Conservation (phyloP, 2,797 vertebrate species). For the Enteromius thamalakanensis region DNA sequence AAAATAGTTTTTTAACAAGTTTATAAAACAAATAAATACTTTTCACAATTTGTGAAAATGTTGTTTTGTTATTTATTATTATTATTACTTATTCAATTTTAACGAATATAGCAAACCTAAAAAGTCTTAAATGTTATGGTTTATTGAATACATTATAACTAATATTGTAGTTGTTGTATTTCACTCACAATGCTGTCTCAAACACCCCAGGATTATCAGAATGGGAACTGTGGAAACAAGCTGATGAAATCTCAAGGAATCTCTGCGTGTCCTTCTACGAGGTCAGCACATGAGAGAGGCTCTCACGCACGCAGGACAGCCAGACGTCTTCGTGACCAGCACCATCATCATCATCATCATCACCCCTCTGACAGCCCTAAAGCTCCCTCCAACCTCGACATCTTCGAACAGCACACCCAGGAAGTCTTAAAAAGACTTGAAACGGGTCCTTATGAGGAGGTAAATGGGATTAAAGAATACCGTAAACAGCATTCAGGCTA, state of each 20-base stretch:
- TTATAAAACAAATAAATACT: background rate
- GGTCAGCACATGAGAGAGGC: slow-evolving; percentile 83
- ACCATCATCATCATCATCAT: slow-evolving; percentile 28
- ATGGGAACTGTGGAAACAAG: slow-evolving; percentile 77
- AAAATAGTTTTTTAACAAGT: background rate
- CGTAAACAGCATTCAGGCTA: background rate
- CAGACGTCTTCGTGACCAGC: slow-evolving; percentile 87
- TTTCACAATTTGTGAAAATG: background rate
- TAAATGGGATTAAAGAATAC: slow-evolving; percentile 63
- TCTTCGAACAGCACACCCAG: slow-evolving; percentile 92
- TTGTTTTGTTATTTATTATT: too few species aligned
- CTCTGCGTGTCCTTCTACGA: slow-evolving; percentile 81
- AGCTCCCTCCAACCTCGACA: slow-evolving; percentile 90
- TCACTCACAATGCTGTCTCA: background rate
- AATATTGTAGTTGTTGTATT: background rate
- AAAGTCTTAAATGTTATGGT: background rate
- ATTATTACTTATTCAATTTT: background rate
- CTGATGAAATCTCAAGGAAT: slow-evolving; percentile 95
- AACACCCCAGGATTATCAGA: slow-evolving; percentile 82
- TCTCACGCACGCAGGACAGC: slow-evolving; percentile 85
- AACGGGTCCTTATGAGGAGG: slow-evolving; percentile 92
- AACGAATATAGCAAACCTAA: background rate
- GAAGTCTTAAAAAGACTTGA: slow-evolving; percentile 94
- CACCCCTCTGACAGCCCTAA: slow-evolving; percentile 73
- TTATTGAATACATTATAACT: background rate